Conservation (phyloP, 1,140 invertebrate species). For the Harpegnathos saltator region DNA sequence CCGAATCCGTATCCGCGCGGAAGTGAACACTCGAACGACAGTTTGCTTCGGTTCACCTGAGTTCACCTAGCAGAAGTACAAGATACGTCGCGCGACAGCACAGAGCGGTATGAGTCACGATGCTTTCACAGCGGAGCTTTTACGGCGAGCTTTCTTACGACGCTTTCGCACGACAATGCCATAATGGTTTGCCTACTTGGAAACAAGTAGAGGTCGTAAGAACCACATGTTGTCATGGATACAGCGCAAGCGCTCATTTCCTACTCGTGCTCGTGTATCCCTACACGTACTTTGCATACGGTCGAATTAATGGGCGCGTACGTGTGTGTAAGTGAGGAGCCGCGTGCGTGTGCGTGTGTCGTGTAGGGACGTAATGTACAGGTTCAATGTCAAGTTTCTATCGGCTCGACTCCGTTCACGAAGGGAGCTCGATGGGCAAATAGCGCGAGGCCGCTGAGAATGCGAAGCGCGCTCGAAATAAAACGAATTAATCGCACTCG, state of each 20-base stretch:
- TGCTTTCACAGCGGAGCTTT: conserved; percentile 25
- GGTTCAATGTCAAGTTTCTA: conserved; percentile 75
- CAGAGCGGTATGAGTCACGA: conserved; percentile 26
- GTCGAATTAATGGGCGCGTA: conserved; percentile 35
- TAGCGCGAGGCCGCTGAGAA: not conserved
- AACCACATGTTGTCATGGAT: conserved; percentile 63
- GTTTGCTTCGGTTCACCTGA: too few relatives aligned
- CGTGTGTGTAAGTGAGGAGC: not conserved
- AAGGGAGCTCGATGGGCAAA: conserved; percentile 9
- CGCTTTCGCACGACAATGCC: conserved; percentile 53
- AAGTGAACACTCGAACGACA: too few relatives aligned
- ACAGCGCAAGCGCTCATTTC: conserved; percentile 63
- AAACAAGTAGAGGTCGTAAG: conserved; percentile 72
- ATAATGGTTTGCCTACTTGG: conserved; percentile 63
- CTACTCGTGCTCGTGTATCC: not conserved
- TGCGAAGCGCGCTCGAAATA: too few relatives aligned
- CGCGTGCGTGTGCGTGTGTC: not conserved
- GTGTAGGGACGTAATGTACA: not conserved
- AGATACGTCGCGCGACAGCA: conserved; percentile 1
- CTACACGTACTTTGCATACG: conserved; percentile 62
- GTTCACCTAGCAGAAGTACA: too few relatives aligned
- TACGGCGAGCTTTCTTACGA: conserved; percentile 29
- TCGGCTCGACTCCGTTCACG: conserved; percentile 15
- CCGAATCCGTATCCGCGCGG: too few relatives aligned
- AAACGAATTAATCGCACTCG: not conserved